Conservation (phyloP, 1,140 invertebrate species). For the Macrocentrus cingulum region DNA sequence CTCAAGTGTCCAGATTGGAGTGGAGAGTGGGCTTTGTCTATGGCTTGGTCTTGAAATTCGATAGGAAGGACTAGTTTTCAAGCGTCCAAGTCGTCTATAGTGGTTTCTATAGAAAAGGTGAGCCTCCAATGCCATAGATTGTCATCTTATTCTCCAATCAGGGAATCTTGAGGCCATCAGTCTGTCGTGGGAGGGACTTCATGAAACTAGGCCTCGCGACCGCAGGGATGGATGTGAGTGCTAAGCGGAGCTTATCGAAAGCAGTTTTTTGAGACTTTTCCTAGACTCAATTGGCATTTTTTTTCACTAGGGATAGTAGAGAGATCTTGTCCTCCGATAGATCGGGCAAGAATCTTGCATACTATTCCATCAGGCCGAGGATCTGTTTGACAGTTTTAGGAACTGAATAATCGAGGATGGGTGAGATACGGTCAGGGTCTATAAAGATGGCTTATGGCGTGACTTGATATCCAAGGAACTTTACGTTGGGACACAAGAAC, state of each 20-base stretch:
- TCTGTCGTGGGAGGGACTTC: conserved; percentile 27
- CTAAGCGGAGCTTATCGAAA: conserved; percentile 20
- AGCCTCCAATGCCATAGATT: conserved; percentile 8
- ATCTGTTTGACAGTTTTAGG: conserved; percentile 5
- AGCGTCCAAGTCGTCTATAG: conserved; percentile 3
- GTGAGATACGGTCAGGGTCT: conserved; percentile 28
- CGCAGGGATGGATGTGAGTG: conserved; percentile 26
- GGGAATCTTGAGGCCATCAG: conserved; percentile 30
- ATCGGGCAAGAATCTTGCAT: conserved; percentile 40
- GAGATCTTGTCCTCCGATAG: conserved; percentile 40
- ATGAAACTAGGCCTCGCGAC: conserved; percentile 23
- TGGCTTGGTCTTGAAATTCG: background rate
- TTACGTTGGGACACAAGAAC: conserved; percentile 17
- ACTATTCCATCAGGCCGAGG: conserved; percentile 10
- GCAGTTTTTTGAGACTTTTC: conserved; percentile 17
- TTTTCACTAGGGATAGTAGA: conserved; percentile 37
- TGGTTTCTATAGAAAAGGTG: background rate
- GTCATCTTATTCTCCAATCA: conserved; percentile 21
- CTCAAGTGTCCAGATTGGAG: conserved; percentile 28
- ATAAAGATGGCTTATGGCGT: background rate
- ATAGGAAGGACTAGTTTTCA: conserved; percentile 21
- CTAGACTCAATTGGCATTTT: conserved; percentile 38
- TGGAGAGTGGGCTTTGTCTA: conserved; percentile 29
- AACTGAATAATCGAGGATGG: conserved; percentile 11
- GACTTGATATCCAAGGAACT: conserved; percentile 24